phyloP scores from a whole-genome alignment of 2,888 invertebrate genomes.

The Cataglyphis altisquamis region DNA sequence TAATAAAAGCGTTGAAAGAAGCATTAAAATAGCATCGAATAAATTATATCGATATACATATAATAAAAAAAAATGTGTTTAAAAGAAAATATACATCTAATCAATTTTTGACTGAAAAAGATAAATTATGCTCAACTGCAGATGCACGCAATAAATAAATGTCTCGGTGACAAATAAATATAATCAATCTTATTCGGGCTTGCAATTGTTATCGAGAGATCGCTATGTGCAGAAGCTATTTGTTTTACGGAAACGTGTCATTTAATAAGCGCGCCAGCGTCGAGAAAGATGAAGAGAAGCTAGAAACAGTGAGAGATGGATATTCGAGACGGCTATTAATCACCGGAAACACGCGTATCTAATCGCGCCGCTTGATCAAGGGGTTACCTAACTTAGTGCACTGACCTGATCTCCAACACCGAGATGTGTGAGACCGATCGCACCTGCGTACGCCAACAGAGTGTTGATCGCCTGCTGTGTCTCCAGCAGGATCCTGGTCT shows the following conservation, averaged over 20 bases:
- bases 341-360: constrained; percentile 16
- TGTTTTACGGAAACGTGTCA: neutral
- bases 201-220: neutral
- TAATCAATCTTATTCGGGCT: neutral
- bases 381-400: constrained; percentile 47
- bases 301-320: neutral
- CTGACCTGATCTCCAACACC: constrained; percentile 82
- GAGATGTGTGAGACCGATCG: constrained; percentile 89
- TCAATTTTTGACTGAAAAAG: constrained; percentile 1
- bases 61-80: neutral
- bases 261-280: constrained; percentile 10
- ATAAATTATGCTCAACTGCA: neutral
- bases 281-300: neutral
- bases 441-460: constrained; percentile 95
- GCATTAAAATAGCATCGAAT: neutral
- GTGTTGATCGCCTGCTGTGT: constrained; percentile 96
- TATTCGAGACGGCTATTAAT: constrained; percentile 13
- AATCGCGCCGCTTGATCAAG: constrained; percentile 16
- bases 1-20: neutral
- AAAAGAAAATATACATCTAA: neutral
- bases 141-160: neutral
- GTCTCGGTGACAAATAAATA: neutral
- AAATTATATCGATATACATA: neutral
- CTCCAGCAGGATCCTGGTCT: constrained; percentile 94
- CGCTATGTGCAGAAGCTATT: neutral